Evolutionary conservation across 2,888 invertebrate species (phyloP), one percentile per base, ranked within the genome.

Genomic region (Meganola albula): DNA sequence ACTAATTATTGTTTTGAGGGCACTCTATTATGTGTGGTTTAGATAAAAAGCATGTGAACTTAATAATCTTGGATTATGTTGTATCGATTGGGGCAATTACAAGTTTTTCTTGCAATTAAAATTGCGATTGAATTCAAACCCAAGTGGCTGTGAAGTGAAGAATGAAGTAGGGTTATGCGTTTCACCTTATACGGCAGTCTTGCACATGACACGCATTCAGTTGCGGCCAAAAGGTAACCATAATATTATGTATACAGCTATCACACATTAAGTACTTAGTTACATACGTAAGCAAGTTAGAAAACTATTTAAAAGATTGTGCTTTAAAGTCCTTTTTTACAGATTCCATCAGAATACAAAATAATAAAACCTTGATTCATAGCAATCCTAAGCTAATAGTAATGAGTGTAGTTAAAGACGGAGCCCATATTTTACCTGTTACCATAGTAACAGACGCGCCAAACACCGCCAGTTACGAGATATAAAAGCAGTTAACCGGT

Each of bases 1-100:
- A 67, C 72, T 80, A 80, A 84, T 80, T 80, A 79, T 74, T 79
- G 72, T 82, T 82, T 79, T 70, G 66, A 73, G 63, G 67, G 60
- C 63, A 65, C 60, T 65, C 63, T 64, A 58, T 56, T 62, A 37
- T 60, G 60, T 54, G 48, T 52, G 38, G 47, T 60, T 56, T 58
- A 62, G 60, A n/a, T 60, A 55, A 64, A 58, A 61, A 53, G 57
- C 51, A 31, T 23, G 34, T 49, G 38, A 22, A 23, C 30, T 33
- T 29, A 34, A 44, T 36, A 33, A 24, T 13, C 3, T 10, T 40
- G 10, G 12, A 34, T 37, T 40, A 50, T 52, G 40, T 37, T 31
- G 31, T 37, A 53, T 40, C 31, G 40, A 40, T 31, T 31, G 13
- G 16, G 18, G 26, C 16, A 18, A 14, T 9, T 27, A 11, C 1